These are phyloP conservation scores for Trilocha varians DNA, from an alignment of 2,888 invertebrate genomes.

Conservation along the genomic window DNA sequence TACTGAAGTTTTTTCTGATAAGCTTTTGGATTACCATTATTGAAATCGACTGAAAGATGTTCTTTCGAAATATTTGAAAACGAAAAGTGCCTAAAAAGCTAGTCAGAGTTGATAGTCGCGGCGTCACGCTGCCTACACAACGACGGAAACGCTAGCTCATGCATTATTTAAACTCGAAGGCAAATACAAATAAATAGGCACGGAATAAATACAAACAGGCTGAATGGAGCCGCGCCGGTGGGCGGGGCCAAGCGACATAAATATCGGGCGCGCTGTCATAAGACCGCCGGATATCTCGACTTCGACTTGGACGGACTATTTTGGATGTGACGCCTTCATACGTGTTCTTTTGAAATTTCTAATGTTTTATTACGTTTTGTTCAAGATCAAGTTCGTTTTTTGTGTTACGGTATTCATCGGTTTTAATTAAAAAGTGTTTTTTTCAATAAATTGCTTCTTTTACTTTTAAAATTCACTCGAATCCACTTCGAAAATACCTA, in stretches of 20 bases:
- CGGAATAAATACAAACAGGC: slow-evolving; percentile 72
- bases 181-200: slow-evolving; percentile 73
- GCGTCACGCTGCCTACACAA: slow-evolving; percentile 73
- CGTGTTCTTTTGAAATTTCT: slow-evolving; percentile 2
- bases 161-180: slow-evolving; percentile 68
- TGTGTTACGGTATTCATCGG: background rate
- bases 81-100: slow-evolving; percentile 31
- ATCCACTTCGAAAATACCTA: too few species aligned
- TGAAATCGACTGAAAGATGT: background rate
- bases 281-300: slow-evolving; percentile 50
- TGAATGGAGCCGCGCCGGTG: slow-evolving; percentile 67
- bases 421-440: too few species aligned
- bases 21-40: too few species aligned
- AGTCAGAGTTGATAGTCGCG: slow-evolving; percentile 35
- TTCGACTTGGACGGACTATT: slow-evolving; percentile 42
- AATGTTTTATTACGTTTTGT: background rate
- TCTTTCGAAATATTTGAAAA: background rate
- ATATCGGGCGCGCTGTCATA: slow-evolving; percentile 66
- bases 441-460: too few species aligned
- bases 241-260: slow-evolving; percentile 70
- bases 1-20: too few species aligned
- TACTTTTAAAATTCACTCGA: too few species aligned
- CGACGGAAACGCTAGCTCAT: slow-evolving; percentile 70
- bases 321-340: slow-evolving; percentile 40
- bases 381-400: background rate